Percentiles rank a stretch among this genome's conserved stretches.
Evolutionary conservation across 2,888 invertebrate species (phyloP).

Genomic region (Sphaeridia pumilis): DNA sequence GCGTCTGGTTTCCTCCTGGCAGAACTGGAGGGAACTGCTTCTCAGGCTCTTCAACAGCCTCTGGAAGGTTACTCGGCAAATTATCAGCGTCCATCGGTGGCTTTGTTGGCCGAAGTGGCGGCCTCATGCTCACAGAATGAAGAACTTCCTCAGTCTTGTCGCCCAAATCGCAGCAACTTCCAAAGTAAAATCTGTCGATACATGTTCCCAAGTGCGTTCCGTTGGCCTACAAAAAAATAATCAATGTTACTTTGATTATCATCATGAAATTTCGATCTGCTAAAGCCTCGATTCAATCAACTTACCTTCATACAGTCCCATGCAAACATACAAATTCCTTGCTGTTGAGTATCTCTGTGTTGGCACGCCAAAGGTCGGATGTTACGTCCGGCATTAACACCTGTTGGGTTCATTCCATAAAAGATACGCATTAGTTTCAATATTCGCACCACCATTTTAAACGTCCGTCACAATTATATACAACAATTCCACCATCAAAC

Average conservation of each 20-base stretch:
- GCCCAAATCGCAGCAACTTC: constrained; percentile 72
- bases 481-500: too few species aligned
- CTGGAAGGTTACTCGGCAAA: not conserved
- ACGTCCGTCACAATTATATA: too few species aligned
- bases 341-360: constrained; percentile 62
- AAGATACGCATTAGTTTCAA: not conserved
- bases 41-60: constrained; percentile 38
- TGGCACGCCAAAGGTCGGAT: constrained; percentile 81
- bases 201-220: constrained; percentile 85
- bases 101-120: constrained; percentile 44
- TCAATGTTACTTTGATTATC: not conserved
- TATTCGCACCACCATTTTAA: too few species aligned
- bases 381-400: constrained; percentile 55
- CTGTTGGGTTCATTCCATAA: constrained; percentile 9
- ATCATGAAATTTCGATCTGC: not conserved
- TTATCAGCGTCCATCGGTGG: constrained; percentile 33
- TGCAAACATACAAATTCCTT: constrained; percentile 86
- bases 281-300: not conserved
- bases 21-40: not conserved
- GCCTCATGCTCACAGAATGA: constrained; percentile 39
- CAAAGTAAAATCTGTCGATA: constrained; percentile 85
- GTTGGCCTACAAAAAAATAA: constrained; percentile 65
- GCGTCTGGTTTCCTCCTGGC: not conserved
- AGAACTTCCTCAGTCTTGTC: constrained; percentile 42
- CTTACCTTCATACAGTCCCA: constrained; percentile 49